These are phyloP conservation scores for Orbicella faveolata DNA, from an alignment of 64 coral and sea anemone species.

Conservation along the genomic window DNA sequence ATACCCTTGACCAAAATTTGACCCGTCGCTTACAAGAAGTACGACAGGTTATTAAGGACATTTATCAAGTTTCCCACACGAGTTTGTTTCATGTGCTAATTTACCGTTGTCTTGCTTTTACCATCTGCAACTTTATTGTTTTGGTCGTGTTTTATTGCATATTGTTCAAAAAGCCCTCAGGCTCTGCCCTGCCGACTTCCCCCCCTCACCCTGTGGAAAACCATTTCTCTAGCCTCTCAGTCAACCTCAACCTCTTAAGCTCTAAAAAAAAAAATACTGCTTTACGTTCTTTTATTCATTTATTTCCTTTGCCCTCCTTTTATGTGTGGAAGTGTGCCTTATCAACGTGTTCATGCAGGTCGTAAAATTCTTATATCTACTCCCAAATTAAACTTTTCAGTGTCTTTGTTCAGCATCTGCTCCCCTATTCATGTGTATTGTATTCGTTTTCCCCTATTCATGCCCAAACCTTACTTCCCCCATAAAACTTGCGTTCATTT, in stretches of 20 bases:
- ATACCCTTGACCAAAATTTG: neutral
- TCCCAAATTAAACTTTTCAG: too few species aligned
- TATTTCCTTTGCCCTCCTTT: too few species aligned
- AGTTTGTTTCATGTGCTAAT: neutral
- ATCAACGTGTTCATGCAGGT: too few species aligned
- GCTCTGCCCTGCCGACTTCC: too few species aligned
- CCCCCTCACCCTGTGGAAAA: neutral
- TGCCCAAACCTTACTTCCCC: neutral
- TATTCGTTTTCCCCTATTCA: neutral
- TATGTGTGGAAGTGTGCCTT: too few species aligned
- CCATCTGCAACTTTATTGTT: neutral
- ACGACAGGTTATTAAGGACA: too few species aligned
- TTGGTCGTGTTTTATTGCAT: neutral
- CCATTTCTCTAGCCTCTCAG: too few species aligned
- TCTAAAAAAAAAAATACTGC: too few species aligned
- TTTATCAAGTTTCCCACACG: neutral
- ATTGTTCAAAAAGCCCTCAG: neutral
- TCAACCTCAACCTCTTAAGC: neutral
- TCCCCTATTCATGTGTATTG: too few species aligned
- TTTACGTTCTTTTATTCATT: too few species aligned
- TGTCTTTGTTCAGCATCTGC: too few species aligned
- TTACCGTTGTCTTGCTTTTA: neutral
- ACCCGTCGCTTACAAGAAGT: neutral
- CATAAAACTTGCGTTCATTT: neutral
- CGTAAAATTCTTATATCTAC: too few species aligned